Conservation (phyloP, 2,113 vertebrate species). For the Elaphurus davidianus region DNA sequence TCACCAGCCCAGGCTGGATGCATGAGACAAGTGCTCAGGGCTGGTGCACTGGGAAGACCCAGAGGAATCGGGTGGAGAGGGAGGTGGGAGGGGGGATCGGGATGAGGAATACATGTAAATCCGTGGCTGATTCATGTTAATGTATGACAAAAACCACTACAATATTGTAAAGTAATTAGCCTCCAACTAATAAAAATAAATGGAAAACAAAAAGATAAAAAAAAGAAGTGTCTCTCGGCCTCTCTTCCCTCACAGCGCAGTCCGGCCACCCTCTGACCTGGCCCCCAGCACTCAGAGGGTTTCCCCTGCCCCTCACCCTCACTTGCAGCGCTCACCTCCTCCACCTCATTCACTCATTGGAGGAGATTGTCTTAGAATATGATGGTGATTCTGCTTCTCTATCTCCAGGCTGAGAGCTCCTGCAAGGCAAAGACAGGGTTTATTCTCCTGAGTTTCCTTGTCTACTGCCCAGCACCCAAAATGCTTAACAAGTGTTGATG, state of each 20-base stretch:
- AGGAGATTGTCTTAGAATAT: neutral
- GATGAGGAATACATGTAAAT: no score
- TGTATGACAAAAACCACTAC: no score
- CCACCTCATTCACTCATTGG: neutral
- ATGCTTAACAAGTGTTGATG: neutral
- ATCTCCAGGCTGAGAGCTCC: neutral
- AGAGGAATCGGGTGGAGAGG: no score
- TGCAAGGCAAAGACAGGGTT: neutral
- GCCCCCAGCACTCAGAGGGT: no score
- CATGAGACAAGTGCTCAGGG: no score
- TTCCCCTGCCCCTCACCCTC: neutral
- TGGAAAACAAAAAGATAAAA: no score
- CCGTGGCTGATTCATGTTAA: no score
- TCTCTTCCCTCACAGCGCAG: neutral
- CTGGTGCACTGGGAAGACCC: no score
- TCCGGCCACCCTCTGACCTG: neutral
- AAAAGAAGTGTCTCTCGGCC: neutral
- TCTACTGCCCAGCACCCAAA: neutral
- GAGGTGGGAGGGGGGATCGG: no score
- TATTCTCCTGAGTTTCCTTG: neutral
- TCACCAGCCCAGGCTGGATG: no score
- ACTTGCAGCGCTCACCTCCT: rapidly evolving
- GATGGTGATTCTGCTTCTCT: neutral
- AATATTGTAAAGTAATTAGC: no score
- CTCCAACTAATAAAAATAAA: no score